Conservation (phyloP, 2,113 vertebrate species). For the Myotis brandtii region DNA sequence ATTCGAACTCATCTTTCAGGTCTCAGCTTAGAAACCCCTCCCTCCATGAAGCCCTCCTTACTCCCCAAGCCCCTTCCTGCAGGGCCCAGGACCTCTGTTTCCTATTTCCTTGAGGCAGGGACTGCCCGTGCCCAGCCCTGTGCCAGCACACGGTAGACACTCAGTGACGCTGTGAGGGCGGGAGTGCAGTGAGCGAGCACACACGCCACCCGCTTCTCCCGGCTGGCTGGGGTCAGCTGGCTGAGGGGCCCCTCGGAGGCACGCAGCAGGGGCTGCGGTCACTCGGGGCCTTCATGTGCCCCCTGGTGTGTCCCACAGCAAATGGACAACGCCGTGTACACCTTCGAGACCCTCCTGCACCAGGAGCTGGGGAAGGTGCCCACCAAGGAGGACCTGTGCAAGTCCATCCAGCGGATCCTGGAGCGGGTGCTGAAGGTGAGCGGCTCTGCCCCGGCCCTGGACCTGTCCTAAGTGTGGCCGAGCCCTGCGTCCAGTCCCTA, state of each 20-base stretch:
- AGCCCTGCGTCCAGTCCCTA: neutral
- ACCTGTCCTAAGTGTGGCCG: neutral
- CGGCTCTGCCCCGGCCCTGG: accelerated
- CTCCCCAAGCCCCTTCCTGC: neutral
- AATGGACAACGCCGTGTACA: conserved; percentile 96
- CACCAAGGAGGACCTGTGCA: conserved; percentile 91
- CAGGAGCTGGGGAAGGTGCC: conserved; percentile 92
- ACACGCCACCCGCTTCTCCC: accelerated
- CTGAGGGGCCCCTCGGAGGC: neutral
- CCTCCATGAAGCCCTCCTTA: neutral
- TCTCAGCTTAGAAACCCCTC: neutral
- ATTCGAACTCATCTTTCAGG: neutral
- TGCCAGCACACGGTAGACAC: neutral
- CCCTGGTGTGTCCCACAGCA: conserved; percentile 84
- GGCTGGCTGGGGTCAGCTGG: neutral
- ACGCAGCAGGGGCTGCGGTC: neutral
- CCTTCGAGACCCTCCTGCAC: conserved; percentile 96
- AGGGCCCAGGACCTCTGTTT: neutral
- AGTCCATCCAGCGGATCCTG: conserved; percentile 94
- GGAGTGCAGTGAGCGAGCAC: accelerated
- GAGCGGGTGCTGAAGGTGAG: conserved; percentile 97
- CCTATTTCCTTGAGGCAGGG: neutral
- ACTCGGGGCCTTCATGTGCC: neutral
- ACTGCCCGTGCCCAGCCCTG: no score
- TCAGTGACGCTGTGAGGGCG: neutral